Conservation (phyloP, 2,888 invertebrate genomes). For the Lagria hirta region DNA sequence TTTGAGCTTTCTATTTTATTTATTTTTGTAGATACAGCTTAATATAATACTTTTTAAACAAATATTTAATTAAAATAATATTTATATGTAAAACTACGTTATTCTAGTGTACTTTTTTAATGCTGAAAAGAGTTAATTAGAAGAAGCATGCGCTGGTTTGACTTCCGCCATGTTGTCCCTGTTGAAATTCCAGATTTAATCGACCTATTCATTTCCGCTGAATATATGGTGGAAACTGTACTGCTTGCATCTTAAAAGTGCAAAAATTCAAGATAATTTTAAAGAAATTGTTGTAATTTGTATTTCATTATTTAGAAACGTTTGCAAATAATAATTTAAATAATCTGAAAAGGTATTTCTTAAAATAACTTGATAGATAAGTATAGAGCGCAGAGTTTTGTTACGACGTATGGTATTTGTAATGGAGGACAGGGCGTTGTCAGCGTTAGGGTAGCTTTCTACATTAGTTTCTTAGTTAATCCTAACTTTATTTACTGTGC, state of each 20-base stretch:
- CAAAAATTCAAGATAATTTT: conserved; percentile 15
- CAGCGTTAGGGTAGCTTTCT: conserved; percentile 21
- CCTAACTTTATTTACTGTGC: conserved; percentile 12
- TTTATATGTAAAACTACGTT: no score
- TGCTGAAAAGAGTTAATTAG: no score
- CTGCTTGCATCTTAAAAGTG: conserved; percentile 22
- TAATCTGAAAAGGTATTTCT: conserved; percentile 24
- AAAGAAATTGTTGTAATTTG: conserved; percentile 20
- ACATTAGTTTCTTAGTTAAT: conserved; percentile 8
- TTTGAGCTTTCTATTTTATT: no score
- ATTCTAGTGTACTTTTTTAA: no score
- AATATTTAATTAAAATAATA: no score
- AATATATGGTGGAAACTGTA: conserved; percentile 37
- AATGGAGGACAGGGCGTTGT: conserved; percentile 30
- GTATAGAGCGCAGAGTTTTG: conserved; percentile 11
- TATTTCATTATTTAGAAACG: conserved; percentile 9
- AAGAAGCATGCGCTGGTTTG: conserved; percentile 14
- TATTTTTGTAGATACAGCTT: no score
- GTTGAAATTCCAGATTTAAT: conserved; percentile 9
- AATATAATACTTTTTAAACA: no score
- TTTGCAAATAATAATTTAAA: conserved; percentile 16
- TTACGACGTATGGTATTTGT: conserved; percentile 19
- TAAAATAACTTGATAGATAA: conserved; percentile 10
- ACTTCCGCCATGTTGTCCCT: conserved; percentile 17
- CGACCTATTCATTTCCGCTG: conserved; percentile 41